Evolutionary conservation across 2,888 invertebrate species (phyloP).

Genomic region (Clitarchus hookeri): DNA sequence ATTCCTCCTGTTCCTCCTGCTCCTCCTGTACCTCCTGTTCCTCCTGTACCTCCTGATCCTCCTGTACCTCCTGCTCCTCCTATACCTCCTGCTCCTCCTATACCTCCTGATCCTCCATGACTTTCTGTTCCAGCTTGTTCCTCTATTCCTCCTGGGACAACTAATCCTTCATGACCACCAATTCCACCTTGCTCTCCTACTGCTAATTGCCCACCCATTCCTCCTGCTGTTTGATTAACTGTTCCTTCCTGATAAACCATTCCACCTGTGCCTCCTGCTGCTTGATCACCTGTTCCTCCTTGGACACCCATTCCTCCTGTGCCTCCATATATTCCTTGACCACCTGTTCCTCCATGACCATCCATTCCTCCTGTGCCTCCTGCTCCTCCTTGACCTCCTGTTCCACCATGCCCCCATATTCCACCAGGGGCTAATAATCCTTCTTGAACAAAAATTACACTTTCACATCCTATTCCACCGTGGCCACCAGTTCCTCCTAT

Average conservation of each 20-base stretch:
- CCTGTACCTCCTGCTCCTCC: constrained; percentile 30
- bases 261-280: constrained; percentile 26
- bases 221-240: constrained; percentile 19
- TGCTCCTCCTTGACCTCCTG: constrained; percentile 50
- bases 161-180: constrained; percentile 50
- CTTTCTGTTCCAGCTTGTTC: background rate
- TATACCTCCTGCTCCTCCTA: constrained; percentile 10
- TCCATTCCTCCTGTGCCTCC: constrained; percentile 45
- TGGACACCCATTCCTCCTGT: background rate
- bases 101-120: constrained; percentile 38
- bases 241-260: constrained; percentile 46
- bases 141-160: constrained; percentile 38
- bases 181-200: constrained; percentile 25
- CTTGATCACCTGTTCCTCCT: background rate
- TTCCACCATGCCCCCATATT: constrained; percentile 42
- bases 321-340: background rate
- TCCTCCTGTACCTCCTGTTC: constrained; percentile 44
- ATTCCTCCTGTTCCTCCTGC: constrained; percentile 40
- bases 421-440: constrained; percentile 39
- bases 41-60: constrained; percentile 42
- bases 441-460: constrained; percentile 46
- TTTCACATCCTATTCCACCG: constrained; percentile 42
- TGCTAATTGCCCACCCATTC: constrained; percentile 29
- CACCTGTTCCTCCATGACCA: constrained; percentile 38
- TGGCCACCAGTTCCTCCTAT: constrained; percentile 41